These are phyloP conservation scores for Gallinago nigripennis DNA, from an alignment of 2,797 vertebrate species.

Conservation along the genomic window DNA sequence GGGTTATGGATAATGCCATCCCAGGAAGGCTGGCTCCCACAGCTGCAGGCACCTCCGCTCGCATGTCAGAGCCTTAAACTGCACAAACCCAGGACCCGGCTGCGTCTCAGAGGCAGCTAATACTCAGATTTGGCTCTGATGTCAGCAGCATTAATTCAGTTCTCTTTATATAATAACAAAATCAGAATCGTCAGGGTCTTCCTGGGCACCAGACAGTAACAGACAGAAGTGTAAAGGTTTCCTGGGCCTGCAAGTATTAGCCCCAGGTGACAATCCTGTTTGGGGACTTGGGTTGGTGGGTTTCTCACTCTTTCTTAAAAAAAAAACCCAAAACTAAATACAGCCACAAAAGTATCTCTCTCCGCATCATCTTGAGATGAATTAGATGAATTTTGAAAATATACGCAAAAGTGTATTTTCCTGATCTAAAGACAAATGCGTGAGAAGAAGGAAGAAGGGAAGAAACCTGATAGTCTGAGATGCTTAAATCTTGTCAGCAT, in stretches of 20 bases:
- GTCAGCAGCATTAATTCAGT: neutral
- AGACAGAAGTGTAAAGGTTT: neutral
- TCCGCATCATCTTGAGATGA: neutral
- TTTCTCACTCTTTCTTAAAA: neutral
- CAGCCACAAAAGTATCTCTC: neutral
- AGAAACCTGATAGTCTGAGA: neutral
- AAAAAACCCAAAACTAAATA: neutral
- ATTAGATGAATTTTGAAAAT: neutral
- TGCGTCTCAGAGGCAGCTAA: neutral
- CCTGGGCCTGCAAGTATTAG: neutral
- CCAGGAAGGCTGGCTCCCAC: neutral
- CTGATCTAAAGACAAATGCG: neutral
- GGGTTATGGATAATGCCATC: neutral
- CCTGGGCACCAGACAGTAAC: neutral
- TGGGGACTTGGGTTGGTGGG: neutral
- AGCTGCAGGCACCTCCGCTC: neutral
- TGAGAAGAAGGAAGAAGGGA: neutral
- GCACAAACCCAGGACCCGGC: accelerated
- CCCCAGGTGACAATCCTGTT: neutral
- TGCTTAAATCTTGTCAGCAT: neutral
- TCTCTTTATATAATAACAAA: neutral
- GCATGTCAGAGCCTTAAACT: neutral
- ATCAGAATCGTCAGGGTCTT: neutral
- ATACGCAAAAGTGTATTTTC: neutral
- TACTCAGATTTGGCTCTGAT: neutral